A percentile compares a stretch with the other conserved stretches of the same genome.
Conservation (phyloP, 2,888 invertebrate genomes). For the Ophion slaviceki region DNA sequence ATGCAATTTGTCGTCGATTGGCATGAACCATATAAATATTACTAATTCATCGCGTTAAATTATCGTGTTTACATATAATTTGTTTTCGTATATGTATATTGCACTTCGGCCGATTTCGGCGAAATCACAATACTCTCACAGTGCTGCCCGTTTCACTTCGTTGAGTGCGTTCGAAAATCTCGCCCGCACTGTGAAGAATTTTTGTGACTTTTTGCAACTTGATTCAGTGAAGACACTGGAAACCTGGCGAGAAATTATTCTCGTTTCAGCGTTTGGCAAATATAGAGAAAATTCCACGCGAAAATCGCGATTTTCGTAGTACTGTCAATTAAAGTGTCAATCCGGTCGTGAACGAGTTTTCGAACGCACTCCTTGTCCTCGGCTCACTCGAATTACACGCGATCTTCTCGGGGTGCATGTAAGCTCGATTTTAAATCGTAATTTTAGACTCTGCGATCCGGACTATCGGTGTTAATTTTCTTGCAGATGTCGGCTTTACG, state of each 20-base stretch:
- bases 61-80: constrained; percentile 38
- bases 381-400: constrained; percentile 28
- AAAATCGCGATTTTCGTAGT: background rate
- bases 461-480: constrained; percentile 6
- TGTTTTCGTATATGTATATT: constrained; percentile 44
- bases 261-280: no score
- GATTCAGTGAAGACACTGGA: no score
- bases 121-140: constrained; percentile 31
- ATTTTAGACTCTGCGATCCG: constrained; percentile 30
- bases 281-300: no score
- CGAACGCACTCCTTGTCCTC: background rate
- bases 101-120: constrained; percentile 53
- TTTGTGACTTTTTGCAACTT: no score
- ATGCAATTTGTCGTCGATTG: constrained; percentile 49
- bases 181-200: background rate
- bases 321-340: background rate
- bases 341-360: background rate
- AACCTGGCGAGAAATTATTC: no score
- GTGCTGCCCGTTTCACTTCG: constrained; percentile 10
- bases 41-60: constrained; percentile 29
- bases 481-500: background rate
- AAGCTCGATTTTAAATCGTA: constrained; percentile 50
- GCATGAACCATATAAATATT: constrained; percentile 53
- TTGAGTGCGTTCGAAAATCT: background rate
- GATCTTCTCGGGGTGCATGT: constrained; percentile 41